Conservation (phyloP, 2,888 invertebrate species). For the Mylabris sibirica region DNA sequence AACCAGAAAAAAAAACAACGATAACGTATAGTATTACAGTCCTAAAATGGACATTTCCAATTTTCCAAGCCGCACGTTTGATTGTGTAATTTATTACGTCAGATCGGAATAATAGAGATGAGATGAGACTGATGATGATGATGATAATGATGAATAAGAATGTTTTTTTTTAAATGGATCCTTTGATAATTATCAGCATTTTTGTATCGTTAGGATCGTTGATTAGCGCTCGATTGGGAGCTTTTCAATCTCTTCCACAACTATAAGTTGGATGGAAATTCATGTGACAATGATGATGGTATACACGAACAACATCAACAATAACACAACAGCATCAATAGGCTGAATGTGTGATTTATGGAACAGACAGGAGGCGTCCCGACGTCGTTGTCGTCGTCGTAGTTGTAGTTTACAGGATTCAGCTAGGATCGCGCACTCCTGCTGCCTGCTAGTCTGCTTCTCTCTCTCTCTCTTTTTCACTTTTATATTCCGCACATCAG, state of each 20-base stretch:
- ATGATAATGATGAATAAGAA: not conserved
- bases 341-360: conserved; percentile 9
- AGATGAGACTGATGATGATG: not conserved
- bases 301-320: not conserved
- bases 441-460: not conserved
- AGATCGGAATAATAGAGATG: not conserved
- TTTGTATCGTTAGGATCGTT: conserved; percentile 3
- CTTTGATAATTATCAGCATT: not conserved
- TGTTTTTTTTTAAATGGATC: not conserved
- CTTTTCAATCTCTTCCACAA: not conserved
- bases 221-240: not conserved
- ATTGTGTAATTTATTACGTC: not conserved
- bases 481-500: conserved; percentile 22
- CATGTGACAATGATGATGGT: not conserved
- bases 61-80: not conserved
- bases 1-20: not conserved
- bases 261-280: not conserved
- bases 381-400: conserved; percentile 2
- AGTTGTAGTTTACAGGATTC: conserved; percentile 19
- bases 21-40: not conserved
- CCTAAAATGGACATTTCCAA: not conserved
- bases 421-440: conserved; percentile 33
- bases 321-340: not conserved
- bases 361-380: conserved; percentile 11
- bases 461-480: conserved; percentile 10